phyloP scores from a whole-genome alignment of 2,888 invertebrate species.

The Troides helena region DNA sequence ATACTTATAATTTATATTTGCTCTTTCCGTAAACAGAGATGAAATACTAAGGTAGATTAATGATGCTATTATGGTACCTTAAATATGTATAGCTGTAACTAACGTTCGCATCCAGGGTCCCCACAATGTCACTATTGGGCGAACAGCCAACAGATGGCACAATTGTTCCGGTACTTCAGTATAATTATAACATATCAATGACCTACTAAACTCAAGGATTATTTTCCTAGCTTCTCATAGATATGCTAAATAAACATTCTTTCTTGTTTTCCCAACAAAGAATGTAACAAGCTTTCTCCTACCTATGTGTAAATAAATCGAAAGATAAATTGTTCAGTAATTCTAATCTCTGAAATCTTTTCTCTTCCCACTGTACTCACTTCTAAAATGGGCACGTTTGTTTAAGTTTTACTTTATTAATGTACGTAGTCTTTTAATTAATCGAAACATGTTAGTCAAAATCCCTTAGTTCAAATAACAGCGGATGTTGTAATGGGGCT shows the following conservation, averaged over 20 bases:
- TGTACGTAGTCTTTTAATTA: too few relatives aligned
- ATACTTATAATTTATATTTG: too few relatives aligned
- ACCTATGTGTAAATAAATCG: neutral
- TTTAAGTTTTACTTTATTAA: too few relatives aligned
- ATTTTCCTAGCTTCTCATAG: neutral
- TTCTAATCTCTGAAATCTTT: too few relatives aligned
- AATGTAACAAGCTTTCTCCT: neutral
- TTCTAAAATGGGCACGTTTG: too few relatives aligned
- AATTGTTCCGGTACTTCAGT: slow-evolving; percentile 42
- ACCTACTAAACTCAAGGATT: slow-evolving; percentile 10
- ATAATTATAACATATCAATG: slow-evolving; percentile 18
- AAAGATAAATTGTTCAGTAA: too few relatives aligned
- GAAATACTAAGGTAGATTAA: too few relatives aligned
- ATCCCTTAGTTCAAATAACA: slow-evolving; percentile 33
- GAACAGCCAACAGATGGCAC: slow-evolving; percentile 68
- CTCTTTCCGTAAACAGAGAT: neutral
- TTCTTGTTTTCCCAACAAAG: neutral
- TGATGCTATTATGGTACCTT: neutral
- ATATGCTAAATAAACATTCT: neutral
- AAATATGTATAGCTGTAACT: slow-evolving; percentile 32
- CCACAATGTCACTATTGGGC: slow-evolving; percentile 51
- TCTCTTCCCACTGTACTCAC: too few relatives aligned
- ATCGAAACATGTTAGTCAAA: neutral
- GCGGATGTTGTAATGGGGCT: slow-evolving; percentile 46
- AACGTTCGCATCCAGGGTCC: slow-evolving; percentile 34